Evolutionary conservation across 2,113 vertebrate genomes (phyloP), one percentile per base, ranked within the genome.

Genomic region (Cisticola juncidis): DNA sequence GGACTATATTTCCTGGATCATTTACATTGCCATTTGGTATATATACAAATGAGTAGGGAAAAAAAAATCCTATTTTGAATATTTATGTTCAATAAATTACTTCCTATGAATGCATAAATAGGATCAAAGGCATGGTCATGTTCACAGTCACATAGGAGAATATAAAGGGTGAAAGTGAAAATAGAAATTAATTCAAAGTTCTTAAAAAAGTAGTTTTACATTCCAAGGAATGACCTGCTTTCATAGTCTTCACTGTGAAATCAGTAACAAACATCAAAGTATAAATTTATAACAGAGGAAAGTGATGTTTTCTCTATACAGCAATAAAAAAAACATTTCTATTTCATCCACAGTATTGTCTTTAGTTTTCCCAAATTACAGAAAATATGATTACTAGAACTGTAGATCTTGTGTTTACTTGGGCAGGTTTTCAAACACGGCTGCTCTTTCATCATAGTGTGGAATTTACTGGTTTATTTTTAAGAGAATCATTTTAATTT

Each of bases 1-100:
- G 8, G 19, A 50, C 8, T 45, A 31, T 36, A 9, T 89, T 62
- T 87, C 61, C 38, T 81, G 25, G 28, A 5, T 44, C 7, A 64
- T 60, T 76, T 79, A 5, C 17, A 36, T 53, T 56, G 10, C 6
- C 8, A 22, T 56, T 31, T 68, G 6, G 8, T 47, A 38, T 25
- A 79, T 62, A 70, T 53, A 71, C 2, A 73, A 9, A 9, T 0
- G 0, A 78, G 9, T 3, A 90, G 56, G 23, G n/a, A n/a, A 2
- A 28, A 71, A 47, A 47, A 14, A 13, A 36, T 45, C 9, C 7
- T 29, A 13, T 12, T 66, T 31, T 66, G 44, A 21, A 11, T 61
- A 48, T 73, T 84, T 90, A 25, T 62, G 12, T 9, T 79, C 12
- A 45, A 40, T 40, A 79, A 38, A 7, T 64, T 68, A 29, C 26